Percentiles rank a stretch among this genome's conserved stretches.
phyloP scores from a whole-genome alignment of 2,113 vertebrate species.

The Melospiza melodia region DNA sequence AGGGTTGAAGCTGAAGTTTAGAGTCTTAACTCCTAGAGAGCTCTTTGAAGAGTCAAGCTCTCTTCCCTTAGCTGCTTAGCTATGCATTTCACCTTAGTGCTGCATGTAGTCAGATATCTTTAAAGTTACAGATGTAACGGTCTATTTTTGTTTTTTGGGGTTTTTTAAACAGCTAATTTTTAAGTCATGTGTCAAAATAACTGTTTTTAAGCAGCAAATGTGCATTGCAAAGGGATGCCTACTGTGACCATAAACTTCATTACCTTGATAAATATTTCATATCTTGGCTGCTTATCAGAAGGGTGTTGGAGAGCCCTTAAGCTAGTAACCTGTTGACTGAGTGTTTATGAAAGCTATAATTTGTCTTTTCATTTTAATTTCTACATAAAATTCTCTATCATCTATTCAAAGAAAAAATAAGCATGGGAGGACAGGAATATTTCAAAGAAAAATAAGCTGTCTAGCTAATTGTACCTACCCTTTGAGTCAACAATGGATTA shows the following conservation, averaged over 20 bases:
- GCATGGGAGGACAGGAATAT: not conserved
- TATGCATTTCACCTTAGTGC: not conserved
- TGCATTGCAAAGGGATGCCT: not conserved
- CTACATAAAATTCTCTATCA: slow-evolving; percentile 6
- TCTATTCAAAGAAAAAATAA: not conserved
- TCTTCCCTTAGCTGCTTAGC: not conserved
- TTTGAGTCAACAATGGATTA: not conserved
- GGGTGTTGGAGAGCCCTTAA: not conserved
- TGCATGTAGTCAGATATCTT: not conserved
- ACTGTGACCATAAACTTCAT: slow-evolving; percentile 20
- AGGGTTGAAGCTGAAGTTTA: not conserved
- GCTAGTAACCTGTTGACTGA: slow-evolving; percentile 8
- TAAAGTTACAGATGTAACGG: not conserved
- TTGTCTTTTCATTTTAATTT: slow-evolving; percentile 46
- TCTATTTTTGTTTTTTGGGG: not conserved
- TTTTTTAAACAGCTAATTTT: not conserved
- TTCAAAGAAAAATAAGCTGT: not conserved
- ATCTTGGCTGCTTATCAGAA: not conserved
- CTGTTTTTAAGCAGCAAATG: slow-evolving; percentile 17
- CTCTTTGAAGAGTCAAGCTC: not conserved
- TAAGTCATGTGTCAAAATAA: not conserved
- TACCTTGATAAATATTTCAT: slow-evolving; percentile 33
- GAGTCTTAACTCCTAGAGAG: not conserved
- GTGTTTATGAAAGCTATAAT: not conserved
- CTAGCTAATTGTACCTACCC: not conserved